Conservation (phyloP, 30 jellyfish, hydroid and myxozoan genomes). For the Turritopsis dohrnii region DNA sequence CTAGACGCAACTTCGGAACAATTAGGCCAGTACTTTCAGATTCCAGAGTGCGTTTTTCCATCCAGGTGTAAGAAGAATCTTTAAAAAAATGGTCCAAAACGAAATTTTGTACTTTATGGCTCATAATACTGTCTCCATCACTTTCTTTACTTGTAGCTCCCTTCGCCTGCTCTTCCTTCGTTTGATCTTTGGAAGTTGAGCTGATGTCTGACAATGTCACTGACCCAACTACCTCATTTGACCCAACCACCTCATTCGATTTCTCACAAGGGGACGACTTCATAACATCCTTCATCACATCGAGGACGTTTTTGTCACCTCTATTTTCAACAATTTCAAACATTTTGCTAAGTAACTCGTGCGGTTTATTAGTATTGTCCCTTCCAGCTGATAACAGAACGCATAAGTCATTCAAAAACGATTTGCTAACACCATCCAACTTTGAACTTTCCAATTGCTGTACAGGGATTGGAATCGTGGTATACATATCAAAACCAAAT, state of each 20-base stretch:
- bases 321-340: neutral
- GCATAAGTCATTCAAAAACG: neutral
- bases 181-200: neutral
- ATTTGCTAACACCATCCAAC: neutral
- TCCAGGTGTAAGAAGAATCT: neutral
- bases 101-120: neutral
- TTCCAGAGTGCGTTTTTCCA: neutral
- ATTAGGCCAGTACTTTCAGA: neutral
- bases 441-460: neutral
- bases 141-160: neutral
- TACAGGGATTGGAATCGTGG: neutral
- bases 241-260: neutral
- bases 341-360: neutral
- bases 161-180: neutral
- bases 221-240: too few relatives aligned
- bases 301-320: neutral
- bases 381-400: neutral
- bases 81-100: neutral
- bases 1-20: neutral
- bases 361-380: neutral
- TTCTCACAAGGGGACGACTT: neutral
- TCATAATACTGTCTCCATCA: neutral
- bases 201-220: neutral
- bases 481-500: neutral
- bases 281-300: neutral